Evolutionary conservation across 2,797 vertebrate species (phyloP).

Genomic region (Phoxinus dragarum): DNA sequence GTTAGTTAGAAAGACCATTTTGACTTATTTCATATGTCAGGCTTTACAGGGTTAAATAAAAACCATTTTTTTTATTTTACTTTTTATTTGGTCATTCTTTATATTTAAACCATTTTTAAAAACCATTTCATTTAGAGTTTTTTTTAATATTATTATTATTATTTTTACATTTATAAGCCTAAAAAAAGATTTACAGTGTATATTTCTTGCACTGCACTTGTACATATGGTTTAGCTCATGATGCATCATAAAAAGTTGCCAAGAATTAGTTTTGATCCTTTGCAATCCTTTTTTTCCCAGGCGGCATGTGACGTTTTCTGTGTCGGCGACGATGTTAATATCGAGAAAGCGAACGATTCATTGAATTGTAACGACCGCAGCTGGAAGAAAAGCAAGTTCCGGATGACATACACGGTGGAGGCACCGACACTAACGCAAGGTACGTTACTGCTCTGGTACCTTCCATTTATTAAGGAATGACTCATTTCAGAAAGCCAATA

Average conservation of each 20-base stretch:
- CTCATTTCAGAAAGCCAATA: conserved; percentile 38
- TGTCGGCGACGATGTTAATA: conserved; percentile 96
- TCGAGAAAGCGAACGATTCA: conserved; percentile 96
- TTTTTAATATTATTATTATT: not conserved
- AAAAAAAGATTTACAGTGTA: not conserved
- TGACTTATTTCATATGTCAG: not conserved
- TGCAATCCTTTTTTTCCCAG: conserved; percentile 69
- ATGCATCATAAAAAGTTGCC: not conserved
- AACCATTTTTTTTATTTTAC: not conserved
- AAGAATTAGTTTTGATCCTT: not conserved
- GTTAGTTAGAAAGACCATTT: not conserved
- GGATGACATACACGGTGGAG: conserved; percentile 89
- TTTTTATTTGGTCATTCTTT: too few species aligned
- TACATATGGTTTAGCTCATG: not conserved
- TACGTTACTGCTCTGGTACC: conserved; percentile 58
- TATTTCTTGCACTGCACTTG: not conserved
- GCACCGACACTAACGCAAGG: conserved; percentile 92
- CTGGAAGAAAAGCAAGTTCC: conserved; percentile 99
- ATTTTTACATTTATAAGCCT: not conserved
- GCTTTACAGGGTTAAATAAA: not conserved
- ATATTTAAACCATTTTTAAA: too few species aligned
- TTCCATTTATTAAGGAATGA: conserved; percentile 16
- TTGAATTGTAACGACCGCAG: conserved; percentile 97
- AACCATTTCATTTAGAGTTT: not conserved
- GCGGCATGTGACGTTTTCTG: conserved; percentile 98